These are phyloP conservation scores for Brienomyrus longianalis DNA, from an alignment of 2,113 vertebrate genomes.

Conservation along the genomic window DNA sequence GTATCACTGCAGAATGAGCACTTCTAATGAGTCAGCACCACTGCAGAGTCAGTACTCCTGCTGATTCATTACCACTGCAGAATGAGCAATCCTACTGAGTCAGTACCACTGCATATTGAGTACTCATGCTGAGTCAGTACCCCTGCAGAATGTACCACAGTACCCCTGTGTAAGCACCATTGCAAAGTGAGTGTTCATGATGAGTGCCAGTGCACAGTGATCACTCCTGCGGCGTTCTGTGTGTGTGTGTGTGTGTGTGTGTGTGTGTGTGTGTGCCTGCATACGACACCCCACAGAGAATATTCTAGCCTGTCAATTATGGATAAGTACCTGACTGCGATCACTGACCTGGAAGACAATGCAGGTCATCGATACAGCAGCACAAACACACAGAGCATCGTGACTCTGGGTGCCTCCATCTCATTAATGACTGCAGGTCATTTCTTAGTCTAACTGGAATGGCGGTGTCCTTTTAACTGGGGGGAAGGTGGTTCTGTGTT, in stretches of 20 bases:
- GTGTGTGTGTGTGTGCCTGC: slow-evolving; percentile 31
- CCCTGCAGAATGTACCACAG: background rate
- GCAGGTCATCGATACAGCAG: slow-evolving; percentile 18
- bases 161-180: background rate
- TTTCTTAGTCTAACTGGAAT: background rate
- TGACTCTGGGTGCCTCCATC: background rate
- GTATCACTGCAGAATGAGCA: background rate
- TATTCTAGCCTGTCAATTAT: slow-evolving; percentile 38
- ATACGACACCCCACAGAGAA: slow-evolving; percentile 29
- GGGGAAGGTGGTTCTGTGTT: background rate
- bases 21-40: background rate
- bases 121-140: background rate
- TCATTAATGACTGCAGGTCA: background rate
- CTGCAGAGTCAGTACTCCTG: background rate
- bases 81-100: background rate
- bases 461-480: background rate
- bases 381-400: background rate
- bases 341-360: slow-evolving; percentile 38
- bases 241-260: slow-evolving; percentile 9
- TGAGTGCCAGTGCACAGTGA: background rate
- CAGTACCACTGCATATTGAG: background rate
- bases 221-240: background rate
- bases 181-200: background rate
- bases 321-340: slow-evolving; percentile 38
- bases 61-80: background rate